A percentile compares a stretch with the other conserved stretches of the same genome.
phyloP scores from a whole-genome alignment of 2,888 invertebrate genomes.

The Sicus ferrugineus region DNA sequence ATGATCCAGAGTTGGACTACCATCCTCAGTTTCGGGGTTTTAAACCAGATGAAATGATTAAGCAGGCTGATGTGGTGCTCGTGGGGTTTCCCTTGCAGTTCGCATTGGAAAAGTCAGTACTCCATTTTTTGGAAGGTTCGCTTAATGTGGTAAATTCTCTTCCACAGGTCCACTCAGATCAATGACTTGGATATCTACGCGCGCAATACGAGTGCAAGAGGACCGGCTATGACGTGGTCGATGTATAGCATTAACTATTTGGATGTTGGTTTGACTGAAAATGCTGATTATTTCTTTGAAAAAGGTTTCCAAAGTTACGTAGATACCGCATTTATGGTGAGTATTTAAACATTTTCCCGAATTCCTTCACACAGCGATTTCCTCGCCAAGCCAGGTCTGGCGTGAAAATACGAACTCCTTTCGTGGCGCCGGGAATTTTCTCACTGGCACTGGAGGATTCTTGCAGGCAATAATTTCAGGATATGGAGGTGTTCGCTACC shows the following conservation, averaged over 20 bases:
- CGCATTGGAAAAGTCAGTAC: constrained; percentile 66
- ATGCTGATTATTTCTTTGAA: constrained; percentile 66
- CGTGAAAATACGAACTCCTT: constrained; percentile 67
- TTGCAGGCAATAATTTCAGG: constrained; percentile 69
- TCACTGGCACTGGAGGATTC: constrained; percentile 72
- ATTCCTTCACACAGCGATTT: background rate
- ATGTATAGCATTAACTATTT: constrained; percentile 70
- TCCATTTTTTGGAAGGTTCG: background rate
- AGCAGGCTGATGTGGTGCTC: constrained; percentile 70
- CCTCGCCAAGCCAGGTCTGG: constrained; percentile 66
- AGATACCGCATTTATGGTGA: constrained; percentile 69
- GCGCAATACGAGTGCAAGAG: constrained; percentile 66
- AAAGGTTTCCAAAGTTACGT: constrained; percentile 68
- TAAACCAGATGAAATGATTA: constrained; percentile 64
- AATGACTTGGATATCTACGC: constrained; percentile 70
- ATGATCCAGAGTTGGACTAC: constrained; percentile 66
- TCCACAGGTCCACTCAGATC: constrained; percentile 55
- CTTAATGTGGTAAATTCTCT: background rate
- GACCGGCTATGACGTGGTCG: constrained; percentile 73
- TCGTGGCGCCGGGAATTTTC: constrained; percentile 69
- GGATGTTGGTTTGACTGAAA: constrained; percentile 60
- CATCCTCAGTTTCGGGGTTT: constrained; percentile 70
- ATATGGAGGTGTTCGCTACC: constrained; percentile 68
- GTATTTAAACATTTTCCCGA: background rate
- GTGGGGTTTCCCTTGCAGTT: constrained; percentile 69